Percentiles rank a stretch among this genome's conserved stretches.
Conservation (phyloP, 2,113 vertebrate genomes). For the Geococcyx californianus region DNA sequence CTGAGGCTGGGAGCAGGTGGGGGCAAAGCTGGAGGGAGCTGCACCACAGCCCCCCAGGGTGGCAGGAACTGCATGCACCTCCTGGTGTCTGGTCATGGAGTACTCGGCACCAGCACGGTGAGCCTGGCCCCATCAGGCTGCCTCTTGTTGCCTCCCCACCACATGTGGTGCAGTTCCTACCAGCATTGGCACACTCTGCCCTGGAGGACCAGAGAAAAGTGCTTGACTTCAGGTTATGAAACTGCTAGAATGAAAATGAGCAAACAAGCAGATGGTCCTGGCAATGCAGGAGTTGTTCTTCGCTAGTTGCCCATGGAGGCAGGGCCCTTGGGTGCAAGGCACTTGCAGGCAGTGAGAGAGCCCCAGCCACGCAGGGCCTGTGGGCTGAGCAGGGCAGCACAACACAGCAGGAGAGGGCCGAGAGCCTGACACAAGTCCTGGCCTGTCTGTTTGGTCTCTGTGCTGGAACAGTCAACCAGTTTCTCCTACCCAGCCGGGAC, state of each 20-base stretch:
- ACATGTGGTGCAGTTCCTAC: background rate
- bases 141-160: rapidly evolving
- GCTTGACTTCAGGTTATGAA: background rate
- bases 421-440: background rate
- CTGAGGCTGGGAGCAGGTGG: rapidly evolving
- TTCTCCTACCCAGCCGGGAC: background rate
- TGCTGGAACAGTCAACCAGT: background rate
- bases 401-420: rapidly evolving
- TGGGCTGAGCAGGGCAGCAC: background rate
- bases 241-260: background rate
- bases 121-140: background rate
- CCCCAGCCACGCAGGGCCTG: background rate
- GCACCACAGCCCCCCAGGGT: rapidly evolving
- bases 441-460: background rate
- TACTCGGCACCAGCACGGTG: background rate
- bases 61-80: background rate
- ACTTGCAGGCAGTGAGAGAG: rapidly evolving
- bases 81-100: no score
- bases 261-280: background rate
- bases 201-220: background rate
- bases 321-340: rapidly evolving
- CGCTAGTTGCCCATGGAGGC: background rate
- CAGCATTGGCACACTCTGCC: rapidly evolving
- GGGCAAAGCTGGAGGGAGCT: background rate
- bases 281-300: background rate